A percentile compares a stretch with the other conserved stretches of the same genome.
Evolutionary conservation across 2,797 vertebrate species (phyloP).

Genomic region (Hyperoplus immaculatus): DNA sequence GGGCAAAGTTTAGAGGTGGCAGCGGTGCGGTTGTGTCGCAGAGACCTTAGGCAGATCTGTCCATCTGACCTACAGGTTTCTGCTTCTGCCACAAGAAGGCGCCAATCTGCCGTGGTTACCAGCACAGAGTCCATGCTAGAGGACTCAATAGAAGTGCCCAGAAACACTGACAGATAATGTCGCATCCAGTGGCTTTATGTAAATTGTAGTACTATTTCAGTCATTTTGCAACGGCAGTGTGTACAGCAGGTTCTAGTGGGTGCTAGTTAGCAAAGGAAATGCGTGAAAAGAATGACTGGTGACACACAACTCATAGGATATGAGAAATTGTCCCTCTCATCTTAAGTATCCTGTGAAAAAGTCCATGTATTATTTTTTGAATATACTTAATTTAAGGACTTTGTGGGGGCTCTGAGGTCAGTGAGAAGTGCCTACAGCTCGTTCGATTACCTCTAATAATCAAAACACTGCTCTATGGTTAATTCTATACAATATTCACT

Average conservation of each 20-base stretch:
- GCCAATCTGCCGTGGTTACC: constrained; percentile 68
- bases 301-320: not conserved
- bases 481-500: constrained; percentile 2
- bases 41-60: constrained; percentile 86
- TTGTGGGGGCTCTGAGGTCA: not conserved
- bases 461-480: not conserved
- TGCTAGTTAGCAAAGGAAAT: not conserved
- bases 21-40: constrained; percentile 84
- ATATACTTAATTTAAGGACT: not conserved
- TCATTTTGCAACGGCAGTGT: not conserved
- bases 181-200: not conserved
- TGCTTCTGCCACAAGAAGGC: constrained; percentile 66
- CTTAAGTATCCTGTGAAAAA: constrained; percentile 9
- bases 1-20: constrained; percentile 67
- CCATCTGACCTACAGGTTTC: constrained; percentile 71
- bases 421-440: not conserved
- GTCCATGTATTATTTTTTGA: not conserved
- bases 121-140: constrained; percentile 78
- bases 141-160: constrained; percentile 86
- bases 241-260: not conserved
- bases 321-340: not conserved
- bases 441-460: not conserved
- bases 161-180: constrained; percentile 68
- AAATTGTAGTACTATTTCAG: not conserved
- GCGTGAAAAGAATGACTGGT: not conserved